Conservation (phyloP, 1,140 invertebrate species). For the Leptopilina clavipes region DNA sequence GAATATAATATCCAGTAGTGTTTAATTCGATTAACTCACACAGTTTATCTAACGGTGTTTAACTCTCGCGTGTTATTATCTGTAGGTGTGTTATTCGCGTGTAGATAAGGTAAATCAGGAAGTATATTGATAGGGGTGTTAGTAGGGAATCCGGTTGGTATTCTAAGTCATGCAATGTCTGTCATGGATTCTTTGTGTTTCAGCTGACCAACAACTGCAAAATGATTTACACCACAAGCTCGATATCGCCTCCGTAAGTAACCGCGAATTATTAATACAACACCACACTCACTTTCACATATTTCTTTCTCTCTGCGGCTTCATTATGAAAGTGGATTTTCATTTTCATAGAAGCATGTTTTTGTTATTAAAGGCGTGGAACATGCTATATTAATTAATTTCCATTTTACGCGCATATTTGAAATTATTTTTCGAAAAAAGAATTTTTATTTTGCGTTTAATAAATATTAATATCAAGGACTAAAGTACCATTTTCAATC, state of each 20-base stretch:
- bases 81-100: conserved; percentile 49
- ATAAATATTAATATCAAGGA: too few relatives aligned
- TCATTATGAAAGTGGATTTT: conserved; percentile 12
- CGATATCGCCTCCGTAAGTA: background rate
- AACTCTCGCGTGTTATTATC: conserved; percentile 53
- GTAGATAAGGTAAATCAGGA: conserved; percentile 52
- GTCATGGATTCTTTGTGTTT: background rate
- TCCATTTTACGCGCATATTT: too few relatives aligned
- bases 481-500: too few relatives aligned
- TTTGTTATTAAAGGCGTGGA: background rate
- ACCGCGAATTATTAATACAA: background rate
- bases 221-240: conserved; percentile 31
- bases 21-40: conserved; percentile 57
- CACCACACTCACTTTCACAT: background rate
- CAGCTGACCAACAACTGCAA: background rate
- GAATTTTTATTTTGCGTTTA: too few relatives aligned
- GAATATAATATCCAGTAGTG: conserved; percentile 50
- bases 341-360: conserved; percentile 24
- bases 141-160: conserved; percentile 49
- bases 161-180: conserved; percentile 45
- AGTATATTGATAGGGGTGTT: conserved; percentile 52
- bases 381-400: too few relatives aligned
- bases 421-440: too few relatives aligned
- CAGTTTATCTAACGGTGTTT: conserved; percentile 55
- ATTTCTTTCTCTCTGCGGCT: background rate